Percentiles rank a stretch among this genome's conserved stretches.
Evolutionary conservation across 35 echinoderm and acorn worm genomes (phyloP).

Genomic region (Holothuria glaberrima): DNA sequence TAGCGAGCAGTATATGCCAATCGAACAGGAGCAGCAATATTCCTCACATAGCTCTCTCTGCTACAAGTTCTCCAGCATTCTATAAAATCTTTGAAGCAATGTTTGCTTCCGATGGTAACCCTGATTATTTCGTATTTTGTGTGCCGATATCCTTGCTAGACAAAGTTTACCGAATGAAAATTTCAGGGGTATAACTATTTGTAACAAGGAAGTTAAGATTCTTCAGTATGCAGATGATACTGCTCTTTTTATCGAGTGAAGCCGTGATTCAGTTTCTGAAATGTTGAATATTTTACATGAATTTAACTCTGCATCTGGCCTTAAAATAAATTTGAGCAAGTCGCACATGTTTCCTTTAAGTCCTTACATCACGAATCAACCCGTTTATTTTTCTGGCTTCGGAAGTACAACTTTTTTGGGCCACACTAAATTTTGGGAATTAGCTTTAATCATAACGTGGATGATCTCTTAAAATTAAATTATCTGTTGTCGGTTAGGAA

Average conservation of each 20-base stretch:
- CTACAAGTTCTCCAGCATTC: too few relatives aligned
- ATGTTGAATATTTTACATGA: background rate
- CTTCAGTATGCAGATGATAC: slow-evolving; percentile 23
- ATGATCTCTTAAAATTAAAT: slow-evolving; percentile 30
- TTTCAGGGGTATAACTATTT: slow-evolving; percentile 14
- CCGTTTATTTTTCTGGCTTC: background rate
- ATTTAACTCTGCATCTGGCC: slow-evolving; percentile 12
- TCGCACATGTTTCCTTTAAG: background rate
- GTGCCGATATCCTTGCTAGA: slow-evolving; percentile 10
- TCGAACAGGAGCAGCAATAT: too few relatives aligned
- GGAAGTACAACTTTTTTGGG: background rate
- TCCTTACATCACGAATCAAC: background rate
- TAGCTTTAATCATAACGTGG: background rate
- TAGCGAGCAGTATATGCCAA: too few relatives aligned
- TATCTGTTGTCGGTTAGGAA: background rate
- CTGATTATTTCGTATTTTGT: too few relatives aligned
- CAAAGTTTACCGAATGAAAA: background rate
- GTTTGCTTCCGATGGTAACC: too few relatives aligned
- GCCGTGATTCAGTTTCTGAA: background rate
- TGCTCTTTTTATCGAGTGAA: slow-evolving; percentile 1
- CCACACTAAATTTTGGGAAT: background rate
- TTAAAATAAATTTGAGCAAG: slow-evolving; percentile 8
- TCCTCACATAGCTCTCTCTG: too few relatives aligned
- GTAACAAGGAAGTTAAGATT: slow-evolving; percentile 10
- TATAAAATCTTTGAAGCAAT: too few relatives aligned